These are phyloP conservation scores for Tauraco hartlaubi DNA, from an alignment of 2,797 vertebrate genomes.

Conservation along the genomic window DNA sequence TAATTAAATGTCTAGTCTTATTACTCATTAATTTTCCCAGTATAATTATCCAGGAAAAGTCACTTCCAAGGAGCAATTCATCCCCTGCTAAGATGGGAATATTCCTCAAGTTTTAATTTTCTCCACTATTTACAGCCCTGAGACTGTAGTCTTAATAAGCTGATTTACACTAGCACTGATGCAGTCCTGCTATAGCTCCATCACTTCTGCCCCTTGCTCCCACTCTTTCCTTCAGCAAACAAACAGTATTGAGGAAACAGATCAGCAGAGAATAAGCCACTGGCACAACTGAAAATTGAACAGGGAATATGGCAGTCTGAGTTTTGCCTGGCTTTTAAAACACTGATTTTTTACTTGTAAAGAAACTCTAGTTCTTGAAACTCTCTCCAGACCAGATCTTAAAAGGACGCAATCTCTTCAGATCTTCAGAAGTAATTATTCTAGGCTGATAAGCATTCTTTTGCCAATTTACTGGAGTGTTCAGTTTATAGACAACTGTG, in stretches of 20 bases:
- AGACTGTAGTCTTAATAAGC: not conserved
- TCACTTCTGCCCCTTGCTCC: not conserved
- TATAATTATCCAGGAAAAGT: not conserved
- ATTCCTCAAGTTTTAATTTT: not conserved
- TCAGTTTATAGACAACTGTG: not conserved
- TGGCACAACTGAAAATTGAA: fast-evolving
- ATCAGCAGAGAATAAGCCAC: not conserved
- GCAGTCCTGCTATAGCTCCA: not conserved
- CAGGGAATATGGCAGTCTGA: not conserved
- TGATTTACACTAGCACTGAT: not conserved
- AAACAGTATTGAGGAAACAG: not conserved
- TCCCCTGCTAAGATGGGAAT: not conserved
- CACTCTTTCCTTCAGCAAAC: not conserved
- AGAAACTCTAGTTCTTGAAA: not conserved
- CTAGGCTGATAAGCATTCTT: not conserved
- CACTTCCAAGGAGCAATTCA: not conserved
- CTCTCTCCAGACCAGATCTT: not conserved
- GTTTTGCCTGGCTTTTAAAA: not conserved
- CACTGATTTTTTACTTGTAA: not conserved
- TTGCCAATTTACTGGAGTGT: not conserved
- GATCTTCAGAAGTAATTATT: not conserved
- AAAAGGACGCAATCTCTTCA: not conserved
- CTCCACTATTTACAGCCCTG: not conserved
- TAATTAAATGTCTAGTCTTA: not conserved
- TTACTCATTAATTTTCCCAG: not conserved